Base-by-base conservation (phyloP, 2,113 vertebrate genomes). In the Xiphophorus couchianus region DNA sequence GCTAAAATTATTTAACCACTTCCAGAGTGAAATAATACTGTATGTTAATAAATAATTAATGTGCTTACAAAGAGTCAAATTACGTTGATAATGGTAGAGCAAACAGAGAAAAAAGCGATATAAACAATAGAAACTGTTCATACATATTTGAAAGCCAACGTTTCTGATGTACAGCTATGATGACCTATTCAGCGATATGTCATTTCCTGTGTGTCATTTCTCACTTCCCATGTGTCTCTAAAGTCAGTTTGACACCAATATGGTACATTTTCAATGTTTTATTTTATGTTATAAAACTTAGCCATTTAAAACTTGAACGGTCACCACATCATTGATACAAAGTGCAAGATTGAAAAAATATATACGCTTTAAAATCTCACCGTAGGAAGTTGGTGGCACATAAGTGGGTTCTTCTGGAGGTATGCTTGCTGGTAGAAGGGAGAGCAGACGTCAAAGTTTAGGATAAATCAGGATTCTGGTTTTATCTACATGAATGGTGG, bases 301-400 rank as follows among this genome's bases (percentile, higher is more conserved):
- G 7, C 22, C 2, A 58, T 58, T 62, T 17, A 62, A 25, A 37
- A 65, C 19, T 27, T 39, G 22, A n/a, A 37, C 10, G 22, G 35
- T 37, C 63, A 37, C 2, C 17, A 19, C 33, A 22, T 65, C 19
- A 39, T 27, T 39, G 0, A 39, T 66, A 28, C 31, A n/a, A 27
- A 3, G 12, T 51, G 31, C 44, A 6, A 63, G 6, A 48, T 19
- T 19, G 17, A 15, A 48, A 48, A 48, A 37, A 12, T 11, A 48
- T 48, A 19, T 19, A 48, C 19, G 5, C 2, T 28, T 13, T 29
- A 64, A 58, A 62, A 25, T 78, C 81, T 86, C 54, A 90, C 84
- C 77, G 0, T 35, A 73, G 7, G 15, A 3, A 15, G 81, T 0
- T 62, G 37, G 19, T 3, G 37, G 0, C 15, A 2, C 1, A 42